Percentiles rank a stretch among this genome's conserved stretches.
Evolutionary conservation across 2,888 invertebrate species (phyloP).

Genomic region (Chalcosyrphus nemorum): DNA sequence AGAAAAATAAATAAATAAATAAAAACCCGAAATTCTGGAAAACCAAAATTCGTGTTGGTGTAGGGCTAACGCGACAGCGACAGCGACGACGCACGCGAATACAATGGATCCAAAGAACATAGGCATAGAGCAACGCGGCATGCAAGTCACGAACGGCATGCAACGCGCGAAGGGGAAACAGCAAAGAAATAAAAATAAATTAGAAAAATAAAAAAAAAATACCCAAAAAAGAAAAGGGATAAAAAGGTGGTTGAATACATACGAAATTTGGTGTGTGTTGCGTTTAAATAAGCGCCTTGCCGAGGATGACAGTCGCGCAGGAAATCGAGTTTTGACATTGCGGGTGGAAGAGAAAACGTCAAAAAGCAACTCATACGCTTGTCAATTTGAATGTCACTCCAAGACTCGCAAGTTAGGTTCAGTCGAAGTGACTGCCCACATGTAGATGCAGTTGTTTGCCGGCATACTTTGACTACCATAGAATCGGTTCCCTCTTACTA

Average conservation of each 20-base stretch:
- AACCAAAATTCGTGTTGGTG: conserved; percentile 65
- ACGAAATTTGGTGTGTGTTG: too few species aligned
- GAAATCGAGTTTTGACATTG: conserved; percentile 33
- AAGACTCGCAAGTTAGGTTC: too few species aligned
- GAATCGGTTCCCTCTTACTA: too few species aligned
- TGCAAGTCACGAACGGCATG: conserved; percentile 54
- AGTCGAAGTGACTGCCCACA: too few species aligned
- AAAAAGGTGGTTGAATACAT: conserved; percentile 32
- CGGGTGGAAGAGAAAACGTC: conserved; percentile 35
- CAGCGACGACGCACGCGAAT: conserved; percentile 42
- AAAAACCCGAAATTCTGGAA: conserved; percentile 54
- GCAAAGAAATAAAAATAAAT: conserved; percentile 34
- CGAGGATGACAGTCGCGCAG: conserved; percentile 40
- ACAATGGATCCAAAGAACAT: conserved; percentile 27
- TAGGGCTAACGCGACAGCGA: conserved; percentile 41
- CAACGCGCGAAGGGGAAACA: conserved; percentile 48
- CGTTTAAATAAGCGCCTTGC: conserved; percentile 29
- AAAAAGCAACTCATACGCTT: too few species aligned
- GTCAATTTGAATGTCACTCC: too few species aligned
- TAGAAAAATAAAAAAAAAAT: conserved; percentile 25
- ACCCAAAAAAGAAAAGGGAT: conserved; percentile 18
- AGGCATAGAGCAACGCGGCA: conserved; percentile 21
- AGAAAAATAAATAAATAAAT: too few species aligned
- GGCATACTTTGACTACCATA: too few species aligned
- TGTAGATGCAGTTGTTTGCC: too few species aligned